These are phyloP conservation scores for Ips nitidus DNA, from an alignment of 1,140 invertebrate genomes.

Conservation along the genomic window DNA sequence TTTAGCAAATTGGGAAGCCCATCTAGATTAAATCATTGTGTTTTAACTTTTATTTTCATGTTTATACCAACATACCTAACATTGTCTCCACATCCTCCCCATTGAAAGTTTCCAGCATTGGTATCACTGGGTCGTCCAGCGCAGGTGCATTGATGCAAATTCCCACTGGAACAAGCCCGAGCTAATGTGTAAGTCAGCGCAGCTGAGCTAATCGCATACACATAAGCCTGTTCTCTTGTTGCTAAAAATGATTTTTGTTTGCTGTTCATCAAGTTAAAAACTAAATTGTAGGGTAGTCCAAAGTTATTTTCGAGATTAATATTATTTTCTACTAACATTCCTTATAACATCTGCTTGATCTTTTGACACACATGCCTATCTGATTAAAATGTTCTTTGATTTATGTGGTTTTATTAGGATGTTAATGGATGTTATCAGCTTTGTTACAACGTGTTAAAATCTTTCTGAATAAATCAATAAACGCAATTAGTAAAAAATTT, in stretches of 20 bases:
- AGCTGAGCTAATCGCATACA: slow-evolving; percentile 73
- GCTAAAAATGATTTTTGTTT: slow-evolving; percentile 54
- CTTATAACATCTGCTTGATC: no score
- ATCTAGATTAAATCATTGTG: slow-evolving; percentile 40
- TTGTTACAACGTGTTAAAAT: no score
- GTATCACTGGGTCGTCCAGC: slow-evolving; percentile 60
- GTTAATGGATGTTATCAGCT: no score
- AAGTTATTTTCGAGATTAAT: neutral
- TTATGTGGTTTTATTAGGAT: no score
- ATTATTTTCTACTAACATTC: no score
- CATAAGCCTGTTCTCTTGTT: slow-evolving; percentile 75
- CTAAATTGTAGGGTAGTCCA: neutral
- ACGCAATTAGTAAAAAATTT: no score
- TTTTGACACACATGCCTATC: no score
- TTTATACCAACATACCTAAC: slow-evolving; percentile 47
- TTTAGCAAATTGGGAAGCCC: slow-evolving; percentile 62
- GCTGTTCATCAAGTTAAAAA: neutral
- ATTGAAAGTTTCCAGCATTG: slow-evolving; percentile 64
- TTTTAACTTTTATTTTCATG: neutral
- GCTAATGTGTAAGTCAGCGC: slow-evolving; percentile 71
- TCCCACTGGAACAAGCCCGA: slow-evolving; percentile 68
- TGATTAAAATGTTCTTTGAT: no score
- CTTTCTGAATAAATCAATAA: no score
- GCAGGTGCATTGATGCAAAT: slow-evolving; percentile 64
- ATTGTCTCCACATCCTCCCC: slow-evolving; percentile 73